Conservation (phyloP, 1,140 invertebrate species). For the Olivierus martensii region DNA sequence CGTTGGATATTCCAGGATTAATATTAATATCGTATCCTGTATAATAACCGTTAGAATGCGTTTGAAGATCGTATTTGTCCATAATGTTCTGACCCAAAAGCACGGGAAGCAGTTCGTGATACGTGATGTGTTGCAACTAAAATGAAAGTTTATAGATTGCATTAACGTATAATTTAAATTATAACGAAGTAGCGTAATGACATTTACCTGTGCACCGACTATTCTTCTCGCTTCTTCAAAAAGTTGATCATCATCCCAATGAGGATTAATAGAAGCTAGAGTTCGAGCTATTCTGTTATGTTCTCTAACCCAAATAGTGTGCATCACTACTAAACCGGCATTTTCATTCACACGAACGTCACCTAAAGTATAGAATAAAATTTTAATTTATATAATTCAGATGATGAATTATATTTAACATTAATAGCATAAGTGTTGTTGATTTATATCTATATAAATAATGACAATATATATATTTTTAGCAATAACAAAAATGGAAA, state of each 20-base stretch:
- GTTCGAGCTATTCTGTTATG: slow-evolving; percentile 25
- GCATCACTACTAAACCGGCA: slow-evolving; percentile 36
- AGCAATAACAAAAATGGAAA: too few species aligned
- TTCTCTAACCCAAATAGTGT: slow-evolving; percentile 33
- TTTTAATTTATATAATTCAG: too few species aligned
- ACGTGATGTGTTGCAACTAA: slow-evolving; percentile 39
- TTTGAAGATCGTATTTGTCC: slow-evolving; percentile 46
- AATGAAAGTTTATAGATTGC: too few species aligned
- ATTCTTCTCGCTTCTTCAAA: slow-evolving; percentile 40
- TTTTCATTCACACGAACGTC: slow-evolving; percentile 54
- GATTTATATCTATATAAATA: too few species aligned
- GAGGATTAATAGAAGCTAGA: slow-evolving; percentile 22
- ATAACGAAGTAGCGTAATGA: too few species aligned
- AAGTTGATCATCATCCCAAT: slow-evolving; percentile 28
- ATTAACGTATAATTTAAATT: too few species aligned
- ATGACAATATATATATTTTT: too few species aligned
- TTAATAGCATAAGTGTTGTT: too few species aligned
- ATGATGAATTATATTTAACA: too few species aligned
- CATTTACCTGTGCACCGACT: slow-evolving; percentile 39
- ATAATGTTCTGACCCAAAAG: slow-evolving; percentile 40
- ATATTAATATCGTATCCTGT: slow-evolving; percentile 67
- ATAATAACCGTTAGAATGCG: slow-evolving; percentile 48
- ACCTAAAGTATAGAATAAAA: slow-evolving; percentile 23
- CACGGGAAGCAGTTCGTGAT: slow-evolving; percentile 39
- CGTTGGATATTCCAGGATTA: slow-evolving; percentile 55